A percentile compares a stretch with the other conserved stretches of the same genome.
These are phyloP conservation scores for Leptopilina boulardi DNA, from an alignment of 1,140 invertebrate species.

Conservation along the genomic window DNA sequence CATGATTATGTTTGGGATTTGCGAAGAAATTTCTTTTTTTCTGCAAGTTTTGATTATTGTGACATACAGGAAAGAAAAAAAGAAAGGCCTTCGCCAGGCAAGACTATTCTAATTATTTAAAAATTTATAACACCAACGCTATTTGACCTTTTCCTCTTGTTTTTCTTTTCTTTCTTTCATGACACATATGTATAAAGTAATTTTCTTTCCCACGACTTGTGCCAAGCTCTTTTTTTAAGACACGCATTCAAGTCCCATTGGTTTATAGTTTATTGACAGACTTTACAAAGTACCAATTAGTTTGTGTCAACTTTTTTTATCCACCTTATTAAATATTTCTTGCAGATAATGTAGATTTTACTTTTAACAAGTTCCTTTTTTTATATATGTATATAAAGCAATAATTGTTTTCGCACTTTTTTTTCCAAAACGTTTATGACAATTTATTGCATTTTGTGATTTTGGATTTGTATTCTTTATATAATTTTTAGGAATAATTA, in stretches of 20 bases:
- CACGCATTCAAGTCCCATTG: conserved; percentile 1
- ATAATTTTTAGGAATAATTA: too few relatives aligned
- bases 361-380: too few relatives aligned
- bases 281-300: background rate
- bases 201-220: background rate
- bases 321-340: background rate
- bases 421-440: too few relatives aligned
- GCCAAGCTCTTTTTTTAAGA: background rate
- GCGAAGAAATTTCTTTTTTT: background rate
- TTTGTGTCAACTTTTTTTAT: background rate
- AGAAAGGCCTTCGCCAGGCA: background rate
- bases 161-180: background rate
- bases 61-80: background rate
- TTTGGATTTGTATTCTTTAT: too few relatives aligned
- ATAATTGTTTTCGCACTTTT: too few relatives aligned
- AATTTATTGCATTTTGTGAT: too few relatives aligned
- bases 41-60: background rate
- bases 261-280: background rate
- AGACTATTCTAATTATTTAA: conserved; percentile 20
- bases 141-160: conserved; percentile 2
- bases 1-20: background rate
- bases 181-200: background rate
- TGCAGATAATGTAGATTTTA: too few relatives aligned
- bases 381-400: too few relatives aligned
- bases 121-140: background rate